Evolutionary conservation across 2,888 invertebrate species (phyloP), one percentile per base, ranked within the genome.

Genomic region (Magallana nippona): DNA sequence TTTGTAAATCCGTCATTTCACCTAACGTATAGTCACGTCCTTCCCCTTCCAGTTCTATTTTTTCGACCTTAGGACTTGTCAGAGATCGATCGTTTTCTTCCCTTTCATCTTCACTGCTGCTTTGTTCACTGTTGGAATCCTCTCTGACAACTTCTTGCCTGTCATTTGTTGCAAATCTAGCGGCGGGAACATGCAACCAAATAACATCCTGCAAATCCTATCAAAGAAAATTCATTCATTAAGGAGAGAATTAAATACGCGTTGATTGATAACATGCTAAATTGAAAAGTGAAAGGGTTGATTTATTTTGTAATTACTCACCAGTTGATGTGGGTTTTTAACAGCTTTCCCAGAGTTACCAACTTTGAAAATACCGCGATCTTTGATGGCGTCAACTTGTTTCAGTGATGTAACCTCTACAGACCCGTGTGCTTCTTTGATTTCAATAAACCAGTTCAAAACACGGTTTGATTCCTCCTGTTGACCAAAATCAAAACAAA

Each of bases 351-450:
- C 71, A 44, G 8, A 78, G 13, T 44, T 11, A 0, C 89, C 89
- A 62, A 90, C 84, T 63, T 79, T 80, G 82, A 87, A 93, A 78
- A 92, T 87, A 0, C 93, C 93, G 57, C 85, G 85, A 17, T 81
- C 79, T 86, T 92, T 92, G 81, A 93, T 92, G 77, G 86, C 87
- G 60, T 87, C 87, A 10, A 89, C 93, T 83, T 90, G 91, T 8
- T 87, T 83, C 32, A 93, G 86, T 8, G 93, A 90, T 11, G 90
- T 90, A 44, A 91, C 87, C 84, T 92, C 93, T 17, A 92, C 91
- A 10, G 92, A 91, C 8, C 93, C 92, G 82, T 92, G 91, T 0
- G 91, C 88, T 44, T 90, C 87, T 83, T 91, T 91, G 11, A 93
- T 90, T 17, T 87, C 86, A 57, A 91, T 89, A 78, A 92, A 84